Evolutionary conservation across 1,140 invertebrate genomes (phyloP).

Genomic region (Archivesica marissinica): DNA sequence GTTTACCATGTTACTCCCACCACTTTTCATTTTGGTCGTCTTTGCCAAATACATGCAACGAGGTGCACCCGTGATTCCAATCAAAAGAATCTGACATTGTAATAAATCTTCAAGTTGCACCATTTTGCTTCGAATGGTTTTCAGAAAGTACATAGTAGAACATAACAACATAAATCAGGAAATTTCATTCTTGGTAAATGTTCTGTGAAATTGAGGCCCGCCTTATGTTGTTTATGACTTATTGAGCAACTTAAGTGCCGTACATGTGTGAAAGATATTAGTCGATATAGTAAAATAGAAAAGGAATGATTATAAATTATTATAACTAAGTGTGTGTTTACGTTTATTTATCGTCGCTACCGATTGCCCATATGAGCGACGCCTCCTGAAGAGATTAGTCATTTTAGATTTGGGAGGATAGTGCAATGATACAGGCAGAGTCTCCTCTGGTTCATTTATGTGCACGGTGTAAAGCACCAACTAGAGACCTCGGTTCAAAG

Average conservation of each 20-base stretch:
- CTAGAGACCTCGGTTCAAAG: too few species aligned
- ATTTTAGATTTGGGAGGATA: too few species aligned
- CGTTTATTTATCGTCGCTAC: too few species aligned
- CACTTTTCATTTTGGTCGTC: neutral
- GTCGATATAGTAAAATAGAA: too few species aligned
- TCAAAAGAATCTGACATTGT: conserved; percentile 5
- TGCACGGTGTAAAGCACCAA: too few species aligned
- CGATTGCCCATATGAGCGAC: too few species aligned
- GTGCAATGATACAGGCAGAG: too few species aligned
- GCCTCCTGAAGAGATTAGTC: too few species aligned
- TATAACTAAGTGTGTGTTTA: too few species aligned
- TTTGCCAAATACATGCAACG: neutral
- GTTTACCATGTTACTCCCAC: too few species aligned
- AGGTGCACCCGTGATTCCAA: neutral
- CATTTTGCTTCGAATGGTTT: conserved; percentile 8
- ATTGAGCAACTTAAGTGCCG: neutral
- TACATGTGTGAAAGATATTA: neutral
- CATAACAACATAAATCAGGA: conserved; percentile 24
- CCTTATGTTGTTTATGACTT: conserved; percentile 22
- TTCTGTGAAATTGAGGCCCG: conserved; percentile 32
- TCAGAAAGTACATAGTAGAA: conserved; percentile 15
- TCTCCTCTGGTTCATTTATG: too few species aligned
- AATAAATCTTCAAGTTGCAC: conserved; percentile 3
- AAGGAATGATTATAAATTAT: too few species aligned
- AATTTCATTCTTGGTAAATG: conserved; percentile 34